Conservation (phyloP, 37 sponge, comb jelly and placozoan species). For the Axinella damicornis region DNA sequence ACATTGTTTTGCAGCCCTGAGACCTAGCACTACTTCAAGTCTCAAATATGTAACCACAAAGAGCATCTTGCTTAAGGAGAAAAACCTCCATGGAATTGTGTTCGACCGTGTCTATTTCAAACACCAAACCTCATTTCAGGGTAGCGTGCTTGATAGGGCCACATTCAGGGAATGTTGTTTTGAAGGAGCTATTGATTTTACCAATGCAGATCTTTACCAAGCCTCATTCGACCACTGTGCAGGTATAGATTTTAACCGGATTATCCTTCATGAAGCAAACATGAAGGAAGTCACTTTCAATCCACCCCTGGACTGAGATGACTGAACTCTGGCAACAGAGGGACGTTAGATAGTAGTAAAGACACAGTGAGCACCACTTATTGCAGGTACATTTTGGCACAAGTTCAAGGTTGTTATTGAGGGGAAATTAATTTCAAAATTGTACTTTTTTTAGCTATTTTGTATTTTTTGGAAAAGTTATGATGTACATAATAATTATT, state of each 20-base stretch:
- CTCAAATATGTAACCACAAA: slow-evolving; percentile 18
- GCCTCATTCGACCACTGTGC: slow-evolving; percentile 36
- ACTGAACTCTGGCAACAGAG: too few species aligned
- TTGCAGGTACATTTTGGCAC: too few species aligned
- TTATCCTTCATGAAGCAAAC: background rate
- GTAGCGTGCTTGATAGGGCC: slow-evolving; percentile 31
- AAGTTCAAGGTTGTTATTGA: too few species aligned
- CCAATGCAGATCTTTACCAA: slow-evolving; percentile 17
- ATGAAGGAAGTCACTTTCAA: background rate
- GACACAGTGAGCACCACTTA: too few species aligned
- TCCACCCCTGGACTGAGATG: background rate
- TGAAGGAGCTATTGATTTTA: slow-evolving; percentile 14
- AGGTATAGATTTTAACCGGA: background rate
- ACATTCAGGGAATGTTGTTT: slow-evolving; percentile 39
- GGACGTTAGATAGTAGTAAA: too few species aligned
- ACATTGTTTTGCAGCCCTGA: background rate
- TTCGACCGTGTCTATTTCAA: slow-evolving; percentile 35
- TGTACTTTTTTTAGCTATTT: too few species aligned
- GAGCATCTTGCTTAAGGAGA: background rate
- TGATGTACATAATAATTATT: too few species aligned
- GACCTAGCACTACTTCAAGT: background rate
- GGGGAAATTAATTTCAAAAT: too few species aligned
- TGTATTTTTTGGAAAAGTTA: too few species aligned
- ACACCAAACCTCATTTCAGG: slow-evolving; percentile 27
- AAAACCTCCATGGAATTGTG: slow-evolving; percentile 10